phyloP scores from a whole-genome alignment of 2,797 vertebrate species.

The Sebastes goodei region DNA sequence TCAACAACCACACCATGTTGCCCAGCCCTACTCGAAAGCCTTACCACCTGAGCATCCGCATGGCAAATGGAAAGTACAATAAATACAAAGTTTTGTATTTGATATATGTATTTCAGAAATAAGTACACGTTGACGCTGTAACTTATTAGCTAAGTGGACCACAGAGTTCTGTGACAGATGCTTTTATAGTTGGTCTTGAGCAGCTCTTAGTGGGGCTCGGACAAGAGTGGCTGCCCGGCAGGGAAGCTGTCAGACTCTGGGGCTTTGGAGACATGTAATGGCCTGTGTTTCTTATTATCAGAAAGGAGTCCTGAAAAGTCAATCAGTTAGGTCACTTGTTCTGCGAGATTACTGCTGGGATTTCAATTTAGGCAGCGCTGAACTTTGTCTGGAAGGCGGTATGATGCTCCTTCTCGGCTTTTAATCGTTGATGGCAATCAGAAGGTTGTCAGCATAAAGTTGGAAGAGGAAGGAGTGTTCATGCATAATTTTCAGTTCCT shows the following conservation, averaged over 20 bases:
- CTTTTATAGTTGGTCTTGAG: constrained; percentile 7
- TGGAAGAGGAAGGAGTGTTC: neutral
- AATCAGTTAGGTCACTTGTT: neutral
- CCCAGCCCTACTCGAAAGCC: neutral
- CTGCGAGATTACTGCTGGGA: constrained; percentile 12
- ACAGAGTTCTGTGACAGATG: constrained; percentile 8
- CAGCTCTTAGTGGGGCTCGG: constrained; percentile 3
- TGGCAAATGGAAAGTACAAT: neutral
- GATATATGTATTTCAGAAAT: neutral
- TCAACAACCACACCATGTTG: neutral
- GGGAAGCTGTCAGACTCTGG: constrained; percentile 19
- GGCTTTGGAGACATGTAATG: constrained; percentile 28
- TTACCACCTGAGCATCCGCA: neutral
- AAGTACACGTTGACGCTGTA: neutral
- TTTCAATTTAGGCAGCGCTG: neutral
- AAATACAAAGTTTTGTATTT: neutral
- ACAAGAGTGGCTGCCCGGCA: neutral
- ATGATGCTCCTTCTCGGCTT: neutral
- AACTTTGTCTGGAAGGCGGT: neutral
- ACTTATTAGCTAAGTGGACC: constrained; percentile 7
- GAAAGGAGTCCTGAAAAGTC: constrained; percentile 16
- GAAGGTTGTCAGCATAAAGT: neutral
- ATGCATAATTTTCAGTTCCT: neutral
- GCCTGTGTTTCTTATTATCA: constrained; percentile 23
- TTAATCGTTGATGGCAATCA: neutral